Conservation (phyloP, 2,888 invertebrate genomes). For the Protodeltote pygarga region DNA sequence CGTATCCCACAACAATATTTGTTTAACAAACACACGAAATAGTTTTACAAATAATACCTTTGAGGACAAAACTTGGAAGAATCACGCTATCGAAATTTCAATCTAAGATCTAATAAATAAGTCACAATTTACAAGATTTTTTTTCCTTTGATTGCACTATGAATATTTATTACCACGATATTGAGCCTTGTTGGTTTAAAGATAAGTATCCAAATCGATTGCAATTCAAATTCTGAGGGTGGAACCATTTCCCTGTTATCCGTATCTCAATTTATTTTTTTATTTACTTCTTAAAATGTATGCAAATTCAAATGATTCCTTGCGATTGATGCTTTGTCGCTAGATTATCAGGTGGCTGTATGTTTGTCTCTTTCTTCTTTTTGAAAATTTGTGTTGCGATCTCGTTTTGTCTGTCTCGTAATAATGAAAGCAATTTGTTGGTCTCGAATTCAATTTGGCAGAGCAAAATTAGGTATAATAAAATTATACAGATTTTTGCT, state of each 20-base stretch:
- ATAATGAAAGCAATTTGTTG: conserved; percentile 65
- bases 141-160: conserved; percentile 7
- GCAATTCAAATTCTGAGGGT: conserved; percentile 40
- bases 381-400: conserved; percentile 16
- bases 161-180: conserved; percentile 9
- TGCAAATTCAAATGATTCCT: conserved; percentile 70
- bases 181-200: conserved; percentile 5
- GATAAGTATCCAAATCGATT: conserved; percentile 39
- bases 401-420: conserved; percentile 45
- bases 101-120: conserved; percentile 36
- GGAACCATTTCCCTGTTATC: conserved; percentile 38
- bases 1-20: conserved; percentile 28
- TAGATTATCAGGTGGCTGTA: conserved; percentile 60
- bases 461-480: conserved; percentile 69
- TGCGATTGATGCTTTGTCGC: conserved; percentile 67
- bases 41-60: conserved; percentile 31
- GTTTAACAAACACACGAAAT: conserved; percentile 28
- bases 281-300: conserved; percentile 72
- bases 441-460: conserved; percentile 67
- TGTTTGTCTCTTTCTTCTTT: conserved; percentile 16
- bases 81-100: conserved; percentile 28
- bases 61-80: conserved; percentile 9
- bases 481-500: conserved; percentile 81
- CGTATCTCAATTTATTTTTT: conserved; percentile 61
- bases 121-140: conserved; percentile 9